These are phyloP conservation scores for Drosophila conformis DNA, from an alignment of 2,888 invertebrate species.

Conservation along the genomic window DNA sequence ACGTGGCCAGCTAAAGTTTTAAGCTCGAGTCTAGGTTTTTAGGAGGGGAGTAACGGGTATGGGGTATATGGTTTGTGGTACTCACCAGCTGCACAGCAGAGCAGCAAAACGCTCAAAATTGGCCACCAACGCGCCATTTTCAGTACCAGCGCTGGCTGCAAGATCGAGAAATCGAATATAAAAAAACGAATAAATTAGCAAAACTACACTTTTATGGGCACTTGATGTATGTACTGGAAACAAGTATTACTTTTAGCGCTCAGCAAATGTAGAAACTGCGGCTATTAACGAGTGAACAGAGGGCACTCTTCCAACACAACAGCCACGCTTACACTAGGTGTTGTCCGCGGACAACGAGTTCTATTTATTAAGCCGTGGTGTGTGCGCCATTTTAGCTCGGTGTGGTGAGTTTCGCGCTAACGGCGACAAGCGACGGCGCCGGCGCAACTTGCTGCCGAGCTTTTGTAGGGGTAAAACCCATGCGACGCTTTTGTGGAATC, in stretches of 20 bases:
- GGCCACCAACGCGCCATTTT: constrained; percentile 85
- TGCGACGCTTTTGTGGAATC: constrained; percentile 55
- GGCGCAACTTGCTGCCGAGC: constrained; percentile 48
- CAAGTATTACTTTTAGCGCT: constrained; percentile 53
- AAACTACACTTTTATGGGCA: constrained; percentile 47
- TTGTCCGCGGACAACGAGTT: constrained; percentile 84
- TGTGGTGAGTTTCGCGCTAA: constrained; percentile 77
- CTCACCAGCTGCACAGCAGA: constrained; percentile 83
- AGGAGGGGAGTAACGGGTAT: background rate
- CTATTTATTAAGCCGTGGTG: constrained; percentile 85
- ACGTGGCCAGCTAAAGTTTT: constrained; percentile 52
- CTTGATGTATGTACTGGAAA: constrained; percentile 26
- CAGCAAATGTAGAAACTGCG: constrained; percentile 64
- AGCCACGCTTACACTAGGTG: constrained; percentile 86
- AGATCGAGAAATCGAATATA: constrained; percentile 54
- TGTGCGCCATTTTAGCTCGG: constrained; percentile 57
- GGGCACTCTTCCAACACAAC: constrained; percentile 85
- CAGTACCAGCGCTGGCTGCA: constrained; percentile 65
- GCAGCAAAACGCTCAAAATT: constrained; percentile 82
- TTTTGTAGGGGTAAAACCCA: constrained; percentile 58
- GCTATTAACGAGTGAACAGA: constrained; percentile 61
- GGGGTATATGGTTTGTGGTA: constrained; percentile 40
- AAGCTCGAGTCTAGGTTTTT: constrained; percentile 17
- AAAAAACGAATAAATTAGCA: constrained; percentile 46
- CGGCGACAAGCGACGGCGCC: constrained; percentile 39